A percentile compares a stretch with the other conserved stretches of the same genome.
Conservation (phyloP, 2,113 vertebrate genomes). For the Vireo altiloquus region DNA sequence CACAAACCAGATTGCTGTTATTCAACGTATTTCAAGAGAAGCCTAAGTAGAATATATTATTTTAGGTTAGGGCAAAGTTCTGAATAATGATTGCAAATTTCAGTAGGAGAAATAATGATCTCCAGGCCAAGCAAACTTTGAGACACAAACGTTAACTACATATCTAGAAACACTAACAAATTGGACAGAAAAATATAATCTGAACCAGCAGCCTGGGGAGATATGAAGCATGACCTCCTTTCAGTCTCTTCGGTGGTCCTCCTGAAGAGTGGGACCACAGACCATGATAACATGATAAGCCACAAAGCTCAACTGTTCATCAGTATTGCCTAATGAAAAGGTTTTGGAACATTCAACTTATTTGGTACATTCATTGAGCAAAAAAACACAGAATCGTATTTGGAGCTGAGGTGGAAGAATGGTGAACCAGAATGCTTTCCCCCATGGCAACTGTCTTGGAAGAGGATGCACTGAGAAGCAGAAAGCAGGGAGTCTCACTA, state of each 20-base stretch:
- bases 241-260: background rate
- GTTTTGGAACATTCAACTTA: background rate
- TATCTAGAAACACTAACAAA: background rate
- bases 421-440: background rate
- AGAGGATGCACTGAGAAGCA: background rate
- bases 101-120: background rate
- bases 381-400: background rate
- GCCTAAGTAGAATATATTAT: background rate
- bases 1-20: background rate
- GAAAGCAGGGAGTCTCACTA: background rate
- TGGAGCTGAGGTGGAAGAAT: background rate
- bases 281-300: background rate
- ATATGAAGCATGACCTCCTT: background rate
- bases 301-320: background rate
- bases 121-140: background rate
- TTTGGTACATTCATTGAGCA: background rate
- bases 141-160: background rate
- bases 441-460: background rate
- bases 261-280: background rate
- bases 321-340: fast-evolving
- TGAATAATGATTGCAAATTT: background rate
- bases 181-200: background rate
- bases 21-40: background rate
- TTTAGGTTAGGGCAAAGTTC: background rate
- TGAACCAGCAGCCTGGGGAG: background rate